Base-by-base conservation (phyloP, 2,113 vertebrate genomes). In the Rhea pennata region DNA sequence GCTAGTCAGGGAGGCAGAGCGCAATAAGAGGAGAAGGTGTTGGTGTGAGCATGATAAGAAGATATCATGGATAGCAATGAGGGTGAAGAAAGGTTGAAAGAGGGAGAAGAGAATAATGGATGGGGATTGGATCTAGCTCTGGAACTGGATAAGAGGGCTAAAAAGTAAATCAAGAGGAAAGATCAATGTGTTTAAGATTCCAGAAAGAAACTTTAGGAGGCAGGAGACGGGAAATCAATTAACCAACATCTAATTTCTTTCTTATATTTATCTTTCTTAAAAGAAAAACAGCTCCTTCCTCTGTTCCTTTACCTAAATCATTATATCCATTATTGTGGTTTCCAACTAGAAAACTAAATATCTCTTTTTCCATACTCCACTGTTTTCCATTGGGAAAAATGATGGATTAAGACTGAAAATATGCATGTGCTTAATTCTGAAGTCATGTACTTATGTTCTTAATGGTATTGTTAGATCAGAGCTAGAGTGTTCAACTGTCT, bases 381-480 rank as follows among this genome's bases (percentile, higher is more conserved):
- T 67, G 5, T 74, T 85, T 73, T 50, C 26, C 44, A 62, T 67
- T 61, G 84, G 27, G 53, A 65, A 92, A 93, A 94, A 74, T 80
- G 95, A 91, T 87, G 91, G 71, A 76, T 85, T 95, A 96, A 93
- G 78, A 46, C 75, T 91, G 75, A 88, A 95, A 87, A 91, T 85
- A 90, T 12, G 36, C 85, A 80, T 1, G 4, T 94, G 67, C 87
- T 77, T 94, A 95, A 95, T 95, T 91, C 94, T 92, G 21, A 70
- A 83, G 67, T 87, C 88, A 92, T 54, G 54, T 89, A 83, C 94
- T 95, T 96, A 93, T 89, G 64, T 91, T 92, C 94, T 96, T 96
- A 96, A 73, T 67, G 89, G 29, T 92, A 91, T 91, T 95, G 77
- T 92, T 92, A 89, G 70, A 94, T 81, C 48, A 87, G 93, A 89